Base-by-base conservation (phyloP, 2,797 vertebrate genomes). In the Acanthurus lineatus region DNA sequence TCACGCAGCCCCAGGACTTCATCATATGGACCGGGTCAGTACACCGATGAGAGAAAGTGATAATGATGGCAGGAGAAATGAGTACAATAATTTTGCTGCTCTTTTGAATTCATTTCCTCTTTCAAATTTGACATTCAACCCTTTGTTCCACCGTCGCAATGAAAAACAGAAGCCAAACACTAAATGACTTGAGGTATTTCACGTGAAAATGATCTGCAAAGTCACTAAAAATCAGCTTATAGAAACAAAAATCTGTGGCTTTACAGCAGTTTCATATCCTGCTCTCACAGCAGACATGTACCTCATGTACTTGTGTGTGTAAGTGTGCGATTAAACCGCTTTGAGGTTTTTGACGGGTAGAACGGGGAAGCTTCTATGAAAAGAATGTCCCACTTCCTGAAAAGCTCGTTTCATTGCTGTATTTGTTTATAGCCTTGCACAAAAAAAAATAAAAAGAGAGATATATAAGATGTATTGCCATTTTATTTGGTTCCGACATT, bases 11-110 rank as follows among this genome's bases (percentile, higher is more conserved):
- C 32, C 91, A 94, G 35, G 97, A 97, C 80, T 99, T 99, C 90
- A 97, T 98, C 91, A 96, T 99, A 88, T 99, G 98, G 98, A 99
- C 98, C 1, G 97, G 93, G 93, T 94, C 73, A 5, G 89, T 88
- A 28, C 17, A 0, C n/a, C 0, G n/a, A 73, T 6, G 44, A 4
- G 7, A 22, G 17, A 53, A n/a, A 32, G 51, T 5, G 10, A 53
- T 11, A 6, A 15, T n/a, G 32, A 17, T 42, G 40, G 40, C 40
- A 42, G 11, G 9, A 2, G 40, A 0, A 25, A 9, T 4, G 20
- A 52, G 32, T 44, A 0, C 11, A 16, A 1, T 14, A 2, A 11
- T 49, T 12, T 25, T 1, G 16, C 6, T 20, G 40, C 20, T 48
- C 45, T 20, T 19, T 15, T 17, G 14, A 1, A 15, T 62, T 0